Base-by-base conservation (phyloP, 1,140 invertebrate genomes). In the Papilio machaon region DNA sequence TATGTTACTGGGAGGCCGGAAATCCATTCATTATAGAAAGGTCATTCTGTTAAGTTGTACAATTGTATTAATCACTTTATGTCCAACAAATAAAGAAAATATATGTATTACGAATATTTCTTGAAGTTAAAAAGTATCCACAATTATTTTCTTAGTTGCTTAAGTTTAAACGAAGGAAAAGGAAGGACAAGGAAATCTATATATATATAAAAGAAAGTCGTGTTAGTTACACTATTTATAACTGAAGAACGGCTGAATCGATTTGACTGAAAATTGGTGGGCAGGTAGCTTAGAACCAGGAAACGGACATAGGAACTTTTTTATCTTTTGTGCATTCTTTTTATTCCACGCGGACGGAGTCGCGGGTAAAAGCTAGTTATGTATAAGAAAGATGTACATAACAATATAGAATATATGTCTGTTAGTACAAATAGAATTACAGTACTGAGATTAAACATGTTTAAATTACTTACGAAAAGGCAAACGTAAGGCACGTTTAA, bases 21-120 rank as follows among this genome's bases (percentile, higher is more conserved):
- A 64, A 64, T 64, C 64, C 64, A 70, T 70, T 70, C 30, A 70
- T 70, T 70, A 70, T 70, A 70, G 64, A 35, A 70, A 70, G 64
- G 64, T 70, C 13, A 35, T 70, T 70, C 11, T 70, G 23, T 70
- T 30, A 6, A 38, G 13, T 23, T 15, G 23, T 15, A 38, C 23
- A 64, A 43, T 43, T 23, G n/a, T 15, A 70, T 17, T 70, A 15
- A 23, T 70, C 1, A 7, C 10, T 15, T 38, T 2, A 5, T 70
- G 13, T 9, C 8, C 49, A 2, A 52, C 49, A 52, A 13, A 52
- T 52, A 9, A 13, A 52, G 10, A 52, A 13, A 52, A 52, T 0
- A 15, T 11, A 52, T 13, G 4, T 58, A 49, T 9, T 13, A 11
- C 47, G 10, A 49, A 19, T 10, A 64, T 23, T 64, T 11, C 49